Base-by-base conservation (phyloP, 1,140 invertebrate species). In the Mycetomoellerius zeteki region DNA sequence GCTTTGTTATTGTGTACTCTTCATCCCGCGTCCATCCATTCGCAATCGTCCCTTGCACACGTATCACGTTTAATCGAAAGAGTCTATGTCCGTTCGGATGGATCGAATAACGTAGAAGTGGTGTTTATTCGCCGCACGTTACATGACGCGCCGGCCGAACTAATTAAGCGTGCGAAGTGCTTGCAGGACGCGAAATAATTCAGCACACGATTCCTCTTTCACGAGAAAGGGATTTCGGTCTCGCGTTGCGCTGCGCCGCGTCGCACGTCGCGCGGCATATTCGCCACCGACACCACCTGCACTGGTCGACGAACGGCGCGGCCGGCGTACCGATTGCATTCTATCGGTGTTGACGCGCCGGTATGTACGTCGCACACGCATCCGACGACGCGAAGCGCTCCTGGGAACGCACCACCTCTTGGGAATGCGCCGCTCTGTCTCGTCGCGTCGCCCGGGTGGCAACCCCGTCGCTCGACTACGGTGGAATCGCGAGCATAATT, bases 141-240 rank as follows among this genome's bases (percentile, higher is more conserved):
- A 71, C 72, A 24, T 50, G 52, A 84, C 69, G 65, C 86, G 64
- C 54, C 37, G 50, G 24, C 24, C 47, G 62, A 24, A 27, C 37
- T 82, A 82, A 73, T 82, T 82, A 82, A 82, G 52, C 67, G 80
- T 43, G 37, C 43, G 78, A 58, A 19, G 16, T 43, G 64, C 47
- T 8, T 30, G 21, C 27, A 65, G 30, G 33, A 71, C 14, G 37
- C 3, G 30, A 54, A 54, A 73, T 86, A 64, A 89, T 89, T 88
- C 87, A 33, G 43, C 24, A 27, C 88, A 89, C 72, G 78, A 65
- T 86, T 58, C n/a, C 21, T 19, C 14, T 14, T n/a, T 2, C 56
- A 56, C 43, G 77, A 21, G 87, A 84, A 78, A 73, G 50, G 85
- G 87, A 89, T 87, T 89, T 86, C 72, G 62, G 58, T 67, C 19